These are phyloP conservation scores for Apodemia duryi DNA, from an alignment of 2,888 invertebrate genomes.

Conservation along the genomic window DNA sequence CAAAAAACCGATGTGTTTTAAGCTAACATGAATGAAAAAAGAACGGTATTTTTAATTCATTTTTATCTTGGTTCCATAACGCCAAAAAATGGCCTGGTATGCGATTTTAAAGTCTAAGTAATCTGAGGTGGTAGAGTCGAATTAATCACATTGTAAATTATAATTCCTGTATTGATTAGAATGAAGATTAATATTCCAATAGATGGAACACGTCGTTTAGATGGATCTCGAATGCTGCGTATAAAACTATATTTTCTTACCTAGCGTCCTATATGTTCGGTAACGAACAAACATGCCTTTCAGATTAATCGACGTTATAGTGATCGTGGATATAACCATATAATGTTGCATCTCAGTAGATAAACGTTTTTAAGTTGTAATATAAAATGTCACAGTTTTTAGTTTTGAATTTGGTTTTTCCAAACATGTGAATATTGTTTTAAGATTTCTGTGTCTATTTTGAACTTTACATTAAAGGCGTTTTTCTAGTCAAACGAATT, in stretches of 20 bases:
- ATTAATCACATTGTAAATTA: neutral
- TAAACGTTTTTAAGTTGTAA: conserved; percentile 1
- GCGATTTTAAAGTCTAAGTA: too few species aligned
- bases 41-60: too few species aligned
- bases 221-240: conserved; percentile 6
- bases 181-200: neutral
- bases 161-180: neutral
- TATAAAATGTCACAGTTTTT: conserved; percentile 33
- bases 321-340: neutral
- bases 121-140: neutral
- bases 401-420: neutral
- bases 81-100: too few species aligned
- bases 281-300: conserved; percentile 12
- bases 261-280: neutral
- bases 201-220: neutral
- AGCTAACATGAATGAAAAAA: too few species aligned
- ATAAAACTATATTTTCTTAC: conserved; percentile 11
- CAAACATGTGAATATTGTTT: neutral
- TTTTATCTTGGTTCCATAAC: too few species aligned
- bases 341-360: neutral
- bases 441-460: neutral
- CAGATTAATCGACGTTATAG: neutral
- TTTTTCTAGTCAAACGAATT: neutral
- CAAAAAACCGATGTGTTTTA: too few species aligned
- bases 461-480: neutral